Base-by-base conservation (phyloP, 2,797 vertebrate species). In the Microctenopoma lineatum region DNA sequence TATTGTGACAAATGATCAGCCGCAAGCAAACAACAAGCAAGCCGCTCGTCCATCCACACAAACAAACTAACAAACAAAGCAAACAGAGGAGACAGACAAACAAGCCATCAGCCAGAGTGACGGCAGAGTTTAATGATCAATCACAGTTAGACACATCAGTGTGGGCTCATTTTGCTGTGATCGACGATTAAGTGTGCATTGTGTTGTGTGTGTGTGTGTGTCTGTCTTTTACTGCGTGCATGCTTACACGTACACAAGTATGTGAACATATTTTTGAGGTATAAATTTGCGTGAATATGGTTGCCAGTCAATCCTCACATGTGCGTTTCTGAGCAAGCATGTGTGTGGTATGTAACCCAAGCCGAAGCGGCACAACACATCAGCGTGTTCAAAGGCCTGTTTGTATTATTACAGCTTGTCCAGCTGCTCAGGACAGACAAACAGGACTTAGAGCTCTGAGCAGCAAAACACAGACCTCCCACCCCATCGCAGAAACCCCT, bases 401-500 rank as follows among this genome's bases (percentile, higher is more conserved):
- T 94, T 94, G 92, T 95, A 93, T 95, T 95, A 92, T 94, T 94
- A 90, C 93, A 94, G 94, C 93, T 94, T 94, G 93, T 84, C 91
- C 94, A 93, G 93, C 94, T 95, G 93, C 90, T 91, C 80, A 27
- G 87, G 86, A 93, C 89, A 91, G 93, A 93, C 93, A 94, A 94
- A 94, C 93, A 95, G 89, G 90, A 87, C 92, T 93, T 85, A 89
- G 85, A 89, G 90, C 90, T 88, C 84, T 10, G 80, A 87, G 90
- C 91, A 83, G 85, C 89, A 91, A 89, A 91, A 91, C 83, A 90
- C 77, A 84, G 90, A 91, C 91, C 89, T 91, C 89, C 92, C 88
- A 90, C 87, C 83, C 83, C 78, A 89, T 70, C 10, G 29, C 85
- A 83, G 61, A 86, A 86, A 85, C 87, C 89, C 86, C 88, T 66